Percentiles rank a stretch among this genome's conserved stretches.
phyloP scores from a whole-genome alignment of 2,888 invertebrate genomes.

The Caenorhabditis doughertyi region DNA sequence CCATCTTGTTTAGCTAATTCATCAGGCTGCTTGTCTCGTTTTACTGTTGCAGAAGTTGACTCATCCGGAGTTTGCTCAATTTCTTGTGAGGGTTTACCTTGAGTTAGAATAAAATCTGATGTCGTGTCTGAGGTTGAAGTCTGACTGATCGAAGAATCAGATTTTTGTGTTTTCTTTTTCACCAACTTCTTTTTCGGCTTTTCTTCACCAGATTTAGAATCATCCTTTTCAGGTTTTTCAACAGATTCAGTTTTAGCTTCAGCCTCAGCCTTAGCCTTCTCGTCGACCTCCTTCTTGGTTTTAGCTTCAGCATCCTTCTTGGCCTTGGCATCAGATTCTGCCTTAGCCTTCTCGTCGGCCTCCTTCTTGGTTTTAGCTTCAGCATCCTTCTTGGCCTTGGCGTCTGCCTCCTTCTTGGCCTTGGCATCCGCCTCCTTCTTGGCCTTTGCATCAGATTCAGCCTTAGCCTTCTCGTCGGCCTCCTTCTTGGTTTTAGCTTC shows the following conservation, averaged over 20 bases:
- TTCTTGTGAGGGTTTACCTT: constrained; percentile 3
- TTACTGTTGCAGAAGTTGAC: constrained; percentile 43
- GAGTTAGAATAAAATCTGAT: constrained; percentile 10
- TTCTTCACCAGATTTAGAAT: constrained; percentile 12
- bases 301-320: constrained; percentile 43
- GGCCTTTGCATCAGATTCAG: constrained; percentile 51
- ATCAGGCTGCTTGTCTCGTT: constrained; percentile 27
- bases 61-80: constrained; percentile 11
- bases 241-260: constrained; percentile 48
- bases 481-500: constrained; percentile 38
- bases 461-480: constrained; percentile 1
- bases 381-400: constrained; percentile 40
- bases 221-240: too few relatives aligned
- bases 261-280: constrained; percentile 22
- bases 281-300: constrained; percentile 17
- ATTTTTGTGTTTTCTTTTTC: constrained; percentile 59
- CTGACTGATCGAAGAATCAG: constrained; percentile 49
- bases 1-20: constrained; percentile 24
- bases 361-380: constrained; percentile 42
- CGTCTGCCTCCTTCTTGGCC: constrained; percentile 42
- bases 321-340: constrained; percentile 29
- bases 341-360: constrained; percentile 43
- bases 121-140: not conserved
- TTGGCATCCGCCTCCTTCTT: constrained; percentile 33
- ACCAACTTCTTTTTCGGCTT: constrained; percentile 39